Evolutionary conservation across 2,113 vertebrate species (phyloP).

Genomic region (Mungos mungo): DNA sequence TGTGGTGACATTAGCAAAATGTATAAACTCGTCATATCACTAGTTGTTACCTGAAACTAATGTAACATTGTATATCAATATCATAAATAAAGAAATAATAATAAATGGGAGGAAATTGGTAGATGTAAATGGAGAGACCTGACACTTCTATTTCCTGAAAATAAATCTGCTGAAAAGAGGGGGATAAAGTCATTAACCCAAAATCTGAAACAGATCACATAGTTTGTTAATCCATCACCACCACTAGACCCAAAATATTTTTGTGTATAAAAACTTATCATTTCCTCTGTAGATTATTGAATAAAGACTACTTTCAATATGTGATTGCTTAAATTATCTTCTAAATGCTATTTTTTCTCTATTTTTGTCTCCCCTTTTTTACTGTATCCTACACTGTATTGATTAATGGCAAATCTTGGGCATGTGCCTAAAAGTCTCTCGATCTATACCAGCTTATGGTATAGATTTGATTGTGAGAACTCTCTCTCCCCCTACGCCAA

Average conservation of each 20-base stretch:
- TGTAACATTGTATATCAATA: not conserved
- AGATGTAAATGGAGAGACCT: not conserved
- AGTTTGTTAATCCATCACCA: not conserved
- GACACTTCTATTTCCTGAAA: not conserved
- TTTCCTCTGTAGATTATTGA: not conserved
- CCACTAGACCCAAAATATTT: not conserved
- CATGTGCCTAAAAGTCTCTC: not conserved
- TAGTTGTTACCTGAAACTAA: not conserved
- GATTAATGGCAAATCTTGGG: not conserved
- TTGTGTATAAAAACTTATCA: not conserved
- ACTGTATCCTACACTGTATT: not conserved
- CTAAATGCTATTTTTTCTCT: not conserved
- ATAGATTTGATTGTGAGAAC: not conserved
- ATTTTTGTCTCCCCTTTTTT: not conserved
- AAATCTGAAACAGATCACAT: not conserved
- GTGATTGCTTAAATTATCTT: not conserved
- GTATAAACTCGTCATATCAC: not conserved
- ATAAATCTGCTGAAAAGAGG: not conserved
- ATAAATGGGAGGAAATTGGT: not conserved
- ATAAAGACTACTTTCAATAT: not conserved
- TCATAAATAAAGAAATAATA: not conserved
- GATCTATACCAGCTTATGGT: not conserved
- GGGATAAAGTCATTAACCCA: not conserved
- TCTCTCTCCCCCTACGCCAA: not conserved
- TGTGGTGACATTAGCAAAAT: not conserved